phyloP scores from a whole-genome alignment of 92 coral and sea anemone species.

The Zoanthus sociatus region DNA sequence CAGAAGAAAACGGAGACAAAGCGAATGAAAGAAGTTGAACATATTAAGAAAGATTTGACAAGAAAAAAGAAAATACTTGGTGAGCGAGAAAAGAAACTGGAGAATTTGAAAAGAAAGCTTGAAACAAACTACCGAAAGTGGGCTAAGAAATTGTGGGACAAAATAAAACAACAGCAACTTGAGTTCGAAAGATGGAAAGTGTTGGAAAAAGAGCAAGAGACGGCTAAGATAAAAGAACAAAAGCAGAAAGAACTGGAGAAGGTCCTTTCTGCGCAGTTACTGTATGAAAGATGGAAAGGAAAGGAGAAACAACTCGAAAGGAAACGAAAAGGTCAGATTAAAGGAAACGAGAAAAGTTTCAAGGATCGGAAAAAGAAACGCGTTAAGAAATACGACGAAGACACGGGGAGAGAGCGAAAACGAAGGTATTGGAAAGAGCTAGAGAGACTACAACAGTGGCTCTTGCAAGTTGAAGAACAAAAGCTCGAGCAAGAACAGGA shows the following conservation, averaged over 20 bases:
- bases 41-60: conserved; percentile 61
- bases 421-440: conserved; percentile 47
- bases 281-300: conserved; percentile 4
- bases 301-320: neutral
- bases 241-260: conserved; percentile 15
- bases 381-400: neutral
- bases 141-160: conserved; percentile 67
- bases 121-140: conserved; percentile 70
- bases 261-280: conserved; percentile 26
- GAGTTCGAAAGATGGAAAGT: neutral
- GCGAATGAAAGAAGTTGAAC: conserved; percentile 59
- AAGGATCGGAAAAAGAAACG: conserved; percentile 20
- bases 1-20: conserved; percentile 55
- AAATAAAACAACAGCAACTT: conserved; percentile 34
- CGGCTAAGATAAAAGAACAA: neutral
- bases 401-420: neutral
- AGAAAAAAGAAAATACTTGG: conserved; percentile 71
- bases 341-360: neutral
- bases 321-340: conserved; percentile 7
- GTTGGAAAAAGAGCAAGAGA: conserved; percentile 4
- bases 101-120: conserved; percentile 55
- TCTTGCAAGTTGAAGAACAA: conserved; percentile 68
- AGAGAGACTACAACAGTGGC: conserved; percentile 74
- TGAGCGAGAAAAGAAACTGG: conserved; percentile 61
- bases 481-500: conserved; percentile 67